Evolutionary conservation across 2,888 invertebrate species (phyloP).

Genomic region (Philereme vetulata): DNA sequence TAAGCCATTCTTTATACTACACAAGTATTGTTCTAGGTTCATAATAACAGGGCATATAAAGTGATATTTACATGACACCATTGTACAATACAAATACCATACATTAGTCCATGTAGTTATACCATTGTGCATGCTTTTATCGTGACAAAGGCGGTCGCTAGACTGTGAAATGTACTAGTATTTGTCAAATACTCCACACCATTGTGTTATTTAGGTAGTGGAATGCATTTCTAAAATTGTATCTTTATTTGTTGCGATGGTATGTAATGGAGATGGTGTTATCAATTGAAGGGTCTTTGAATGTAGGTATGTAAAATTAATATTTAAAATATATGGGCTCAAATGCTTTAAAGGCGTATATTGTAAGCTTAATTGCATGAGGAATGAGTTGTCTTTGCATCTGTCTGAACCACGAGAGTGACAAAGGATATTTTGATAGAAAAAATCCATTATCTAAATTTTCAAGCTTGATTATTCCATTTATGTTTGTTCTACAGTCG

Average conservation of each 20-base stretch:
- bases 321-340: no score
- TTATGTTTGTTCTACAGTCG: no score
- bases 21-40: no score
- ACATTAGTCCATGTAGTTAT: slow-evolving; percentile 48
- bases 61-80: slow-evolving; percentile 20
- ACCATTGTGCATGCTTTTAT: slow-evolving; percentile 60
- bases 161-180: slow-evolving; percentile 77
- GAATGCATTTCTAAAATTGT: slow-evolving; percentile 20
- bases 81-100: slow-evolving; percentile 47
- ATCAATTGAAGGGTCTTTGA: neutral
- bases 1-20: no score
- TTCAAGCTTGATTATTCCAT: no score
- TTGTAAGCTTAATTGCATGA: no score
- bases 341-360: no score
- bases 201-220: slow-evolving; percentile 38
- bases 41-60: slow-evolving; percentile 1
- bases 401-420: no score
- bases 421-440: no score
- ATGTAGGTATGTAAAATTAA: no score
- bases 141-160: slow-evolving; percentile 62
- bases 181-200: slow-evolving; percentile 60
- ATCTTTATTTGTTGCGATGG: slow-evolving; percentile 16
- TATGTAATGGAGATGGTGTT: neutral
- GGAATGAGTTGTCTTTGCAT: no score
- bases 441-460: no score